Base-by-base conservation (phyloP, 64 coral and sea anemone species). In the Exaiptasia diaphana region DNA sequence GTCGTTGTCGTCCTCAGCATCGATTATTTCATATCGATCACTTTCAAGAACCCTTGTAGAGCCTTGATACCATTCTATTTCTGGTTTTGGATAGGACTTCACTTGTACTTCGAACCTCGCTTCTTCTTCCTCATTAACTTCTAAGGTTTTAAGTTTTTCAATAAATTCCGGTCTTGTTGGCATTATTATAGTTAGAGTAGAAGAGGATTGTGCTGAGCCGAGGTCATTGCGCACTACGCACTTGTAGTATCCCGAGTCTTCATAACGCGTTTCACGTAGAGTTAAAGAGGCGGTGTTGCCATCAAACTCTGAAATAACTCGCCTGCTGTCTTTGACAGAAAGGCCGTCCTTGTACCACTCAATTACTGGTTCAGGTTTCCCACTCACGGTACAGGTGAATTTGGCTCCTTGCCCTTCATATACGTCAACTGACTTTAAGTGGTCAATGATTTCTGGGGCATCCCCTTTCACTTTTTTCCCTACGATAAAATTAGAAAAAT, bases 291-390 rank as follows among this genome's bases (percentile, higher is more conserved):
- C 80, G 23, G 82, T 77, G 30, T 83, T 78, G 38, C 89, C 89
- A 37, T 85, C 81, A n/a, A 88, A 27, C 60, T 72, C 75, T 20
- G 88, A 73, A 41, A 77, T 97, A 33, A 97, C 59, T 18, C 89
- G 85, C 27, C 80, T 76, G 29, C 67, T 85, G 38, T 88, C 89
- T 49, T 77, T 58, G 15, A 97, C 64, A 13, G 40, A 57, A 1
- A 60, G 21, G 20, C 94, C 89, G 29, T 97, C 77, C 55, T 92
- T 97, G 35, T 80, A 83, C 94, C 94, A 97, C 40, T 97, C 79
- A 5, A 88, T 74, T 12, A 60, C 79, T 9, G 85, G 93, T 40
- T 20, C 52, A 30, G 89, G 94, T 12, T 76, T 73, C 4, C 89
- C 94, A 41, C 23, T 80, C 17, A 97, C 69, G 27, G 54, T 73